These are phyloP conservation scores for Acrossocheilus wenchowensis DNA, from an alignment of 2,797 vertebrate species.

Conservation along the genomic window DNA sequence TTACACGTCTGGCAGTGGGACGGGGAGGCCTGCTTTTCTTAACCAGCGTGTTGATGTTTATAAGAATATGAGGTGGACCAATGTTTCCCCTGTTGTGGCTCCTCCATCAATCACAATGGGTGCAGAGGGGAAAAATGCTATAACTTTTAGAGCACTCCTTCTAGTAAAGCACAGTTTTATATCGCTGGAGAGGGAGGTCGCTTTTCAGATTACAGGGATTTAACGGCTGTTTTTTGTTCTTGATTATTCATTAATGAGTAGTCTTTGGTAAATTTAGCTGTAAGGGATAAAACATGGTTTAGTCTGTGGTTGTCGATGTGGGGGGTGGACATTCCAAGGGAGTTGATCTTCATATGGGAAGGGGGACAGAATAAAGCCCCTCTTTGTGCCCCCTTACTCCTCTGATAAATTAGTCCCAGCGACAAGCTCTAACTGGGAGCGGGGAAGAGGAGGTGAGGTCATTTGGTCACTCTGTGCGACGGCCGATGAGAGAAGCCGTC, in stretches of 20 bases:
- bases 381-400: slow-evolving; percentile 76
- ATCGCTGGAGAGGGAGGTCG: slow-evolving; percentile 9
- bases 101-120: slow-evolving; percentile 74
- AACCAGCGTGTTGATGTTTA: slow-evolving; percentile 78
- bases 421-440: slow-evolving; percentile 64
- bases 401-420: slow-evolving; percentile 62
- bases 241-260: slow-evolving; percentile 46
- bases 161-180: slow-evolving; percentile 41
- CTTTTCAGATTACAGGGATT: slow-evolving; percentile 41
- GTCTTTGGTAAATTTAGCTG: slow-evolving; percentile 34
- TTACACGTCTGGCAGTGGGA: slow-evolving; percentile 65
- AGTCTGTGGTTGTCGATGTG: slow-evolving; percentile 54
- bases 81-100: slow-evolving; percentile 73
- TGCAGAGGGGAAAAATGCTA: slow-evolving; percentile 68
- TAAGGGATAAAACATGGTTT: slow-evolving; percentile 36
- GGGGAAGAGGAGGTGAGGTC: slow-evolving; percentile 79
- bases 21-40: slow-evolving; percentile 73
- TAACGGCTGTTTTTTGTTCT: slow-evolving; percentile 10
- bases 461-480: slow-evolving; percentile 83
- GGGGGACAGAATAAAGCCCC: slow-evolving; percentile 75
- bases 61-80: slow-evolving; percentile 73
- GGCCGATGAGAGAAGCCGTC: slow-evolving; percentile 82
- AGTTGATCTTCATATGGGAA: slow-evolving; percentile 64
- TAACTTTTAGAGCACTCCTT: slow-evolving; percentile 64
- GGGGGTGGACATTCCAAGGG: slow-evolving; percentile 60